Percentiles rank a stretch among this genome's conserved stretches.
phyloP scores from a whole-genome alignment of 1,140 invertebrate species.

The Philotrypesis tridentata region DNA sequence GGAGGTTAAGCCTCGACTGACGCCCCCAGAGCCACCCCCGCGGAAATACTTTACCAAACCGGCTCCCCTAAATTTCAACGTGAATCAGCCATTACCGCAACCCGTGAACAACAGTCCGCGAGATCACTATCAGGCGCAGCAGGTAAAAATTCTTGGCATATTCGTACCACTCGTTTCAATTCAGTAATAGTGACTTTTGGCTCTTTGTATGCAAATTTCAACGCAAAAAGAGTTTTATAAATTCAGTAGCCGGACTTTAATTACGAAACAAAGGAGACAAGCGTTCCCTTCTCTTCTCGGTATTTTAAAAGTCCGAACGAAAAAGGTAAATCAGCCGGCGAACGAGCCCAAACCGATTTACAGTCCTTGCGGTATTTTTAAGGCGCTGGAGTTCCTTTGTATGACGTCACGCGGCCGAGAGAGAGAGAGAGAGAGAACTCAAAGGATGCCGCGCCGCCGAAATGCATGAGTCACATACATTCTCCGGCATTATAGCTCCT shows the following conservation, averaged over 20 bases:
- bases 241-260: neutral
- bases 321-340: neutral
- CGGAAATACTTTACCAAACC: slow-evolving; percentile 68
- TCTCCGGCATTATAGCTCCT: neutral
- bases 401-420: neutral
- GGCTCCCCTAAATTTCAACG: slow-evolving; percentile 50
- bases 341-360: neutral
- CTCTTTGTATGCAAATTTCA: neutral
- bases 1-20: slow-evolving; percentile 60
- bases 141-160: slow-evolving; percentile 10
- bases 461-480: neutral
- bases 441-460: neutral
- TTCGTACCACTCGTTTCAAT: neutral
- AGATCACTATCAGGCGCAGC: slow-evolving; percentile 24
- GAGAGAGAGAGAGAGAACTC: no score
- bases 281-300: neutral
- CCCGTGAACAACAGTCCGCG: neutral
- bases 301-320: neutral
- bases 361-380: neutral
- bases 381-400: neutral
- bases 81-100: slow-evolving; percentile 19
- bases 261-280: neutral
- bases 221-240: neutral
- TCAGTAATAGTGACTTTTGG: neutral
- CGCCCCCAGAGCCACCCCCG: slow-evolving; percentile 73